Percentiles rank a stretch among this genome's conserved stretches.
phyloP scores from a whole-genome alignment of 2,888 invertebrate species.

The Cheilosia scutellata region DNA sequence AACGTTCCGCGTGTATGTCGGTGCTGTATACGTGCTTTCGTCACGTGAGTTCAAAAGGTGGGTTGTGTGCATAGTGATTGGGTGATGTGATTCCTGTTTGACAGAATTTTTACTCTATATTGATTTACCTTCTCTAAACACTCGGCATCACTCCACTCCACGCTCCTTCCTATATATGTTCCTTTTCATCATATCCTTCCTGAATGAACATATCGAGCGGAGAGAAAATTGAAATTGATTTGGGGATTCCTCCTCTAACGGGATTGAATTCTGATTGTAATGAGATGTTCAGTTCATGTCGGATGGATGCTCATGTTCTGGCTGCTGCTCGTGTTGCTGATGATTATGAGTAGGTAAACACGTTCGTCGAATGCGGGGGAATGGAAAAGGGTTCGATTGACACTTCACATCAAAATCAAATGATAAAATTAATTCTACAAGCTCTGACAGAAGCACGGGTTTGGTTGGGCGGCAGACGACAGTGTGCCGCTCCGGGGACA shows the following conservation, averaged over 20 bases:
- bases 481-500: constrained; percentile 32
- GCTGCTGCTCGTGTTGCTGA: constrained; percentile 34
- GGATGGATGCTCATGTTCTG: constrained; percentile 28
- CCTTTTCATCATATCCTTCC: background rate
- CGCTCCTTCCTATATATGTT: background rate
- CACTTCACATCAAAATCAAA: constrained; percentile 31
- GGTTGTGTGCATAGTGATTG: background rate
- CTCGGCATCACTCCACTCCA: background rate
- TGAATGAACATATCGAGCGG: constrained; percentile 14
- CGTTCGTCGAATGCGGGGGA: constrained; percentile 1
- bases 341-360: constrained; percentile 53
- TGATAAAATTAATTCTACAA: constrained; percentile 17
- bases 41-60: constrained; percentile 36
- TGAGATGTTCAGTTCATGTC: constrained; percentile 72
- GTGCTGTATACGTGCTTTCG: constrained; percentile 52
- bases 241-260: constrained; percentile 46
- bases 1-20: constrained; percentile 23
- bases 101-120: constrained; percentile 68
- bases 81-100: constrained; percentile 60
- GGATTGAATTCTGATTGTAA: constrained; percentile 67
- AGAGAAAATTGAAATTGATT: constrained; percentile 66
- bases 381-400: constrained; percentile 45
- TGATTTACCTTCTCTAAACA: constrained; percentile 32
- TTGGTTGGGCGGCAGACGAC: background rate
- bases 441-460: background rate